Base-by-base conservation (phyloP, 2,888 invertebrate species). In the Oligia fasciuncula region DNA sequence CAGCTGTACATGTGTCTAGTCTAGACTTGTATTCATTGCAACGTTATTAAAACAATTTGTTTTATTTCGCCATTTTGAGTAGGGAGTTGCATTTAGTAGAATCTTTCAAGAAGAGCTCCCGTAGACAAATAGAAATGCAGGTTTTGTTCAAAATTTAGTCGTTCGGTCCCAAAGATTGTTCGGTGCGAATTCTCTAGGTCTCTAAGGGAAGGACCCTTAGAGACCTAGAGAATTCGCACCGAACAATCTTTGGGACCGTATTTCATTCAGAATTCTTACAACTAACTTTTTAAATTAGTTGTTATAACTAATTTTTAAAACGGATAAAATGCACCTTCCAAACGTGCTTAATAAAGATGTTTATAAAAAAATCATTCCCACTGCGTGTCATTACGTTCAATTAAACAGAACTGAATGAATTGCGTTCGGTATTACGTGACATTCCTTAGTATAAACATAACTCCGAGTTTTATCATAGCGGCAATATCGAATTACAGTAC, bases 331-430 rank as follows among this genome's bases (percentile, higher is more conserved):
- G 6, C 71, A 54, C 73, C 35, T 72, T 23, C 66, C 54, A 78
- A 74, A 79, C 68, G 83, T 83, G 85, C 66, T 70, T 70, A 74
- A 70, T 79, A 65, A 76, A 70, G 49, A 77, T 85, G 77, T 76
- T 79, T 75, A 83, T 49, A 29, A 76, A 81, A 80, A 71, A 79
- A 68, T 14, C 43, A 66, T 76, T 80, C 63, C 60, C 74, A 80
- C 77, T 76, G 81, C 87, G 77, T 87, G 72, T 79, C 87, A 81
- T 91, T 91, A 91, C 91, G 90, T 92, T 88, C 92, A 92, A 93
- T 93, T 94, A 91, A 92, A 92, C 91, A 92, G 90, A 91, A 91
- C 85, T 86, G 89, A 91, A 92, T 93, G 90, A 92, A 92, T 91
- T 89, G 90, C 87, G 84, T 83, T 87, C 85, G 84, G 85, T 90